Percentiles rank a stretch among this genome's conserved stretches.
Evolutionary conservation across 2,113 vertebrate genomes (phyloP).

Genomic region (Oreamnos americanus): DNA sequence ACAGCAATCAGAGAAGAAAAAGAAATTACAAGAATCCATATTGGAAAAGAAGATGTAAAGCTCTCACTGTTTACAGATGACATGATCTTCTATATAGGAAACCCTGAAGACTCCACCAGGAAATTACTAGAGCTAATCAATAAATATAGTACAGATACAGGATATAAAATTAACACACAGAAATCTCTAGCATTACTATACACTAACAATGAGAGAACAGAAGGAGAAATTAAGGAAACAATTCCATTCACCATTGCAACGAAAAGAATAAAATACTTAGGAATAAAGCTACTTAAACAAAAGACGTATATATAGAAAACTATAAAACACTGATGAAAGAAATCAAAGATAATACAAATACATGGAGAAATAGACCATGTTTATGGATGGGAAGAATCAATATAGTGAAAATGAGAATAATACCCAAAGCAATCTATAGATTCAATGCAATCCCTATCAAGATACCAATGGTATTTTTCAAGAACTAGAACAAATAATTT

Average conservation of each 20-base stretch:
- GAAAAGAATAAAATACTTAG: background rate
- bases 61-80: background rate
- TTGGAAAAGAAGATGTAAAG: background rate
- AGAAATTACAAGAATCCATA: background rate
- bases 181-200: background rate
- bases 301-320: background rate
- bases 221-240: background rate
- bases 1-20: background rate
- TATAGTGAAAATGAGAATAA: background rate
- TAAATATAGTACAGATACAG: background rate
- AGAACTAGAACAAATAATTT: background rate
- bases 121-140: background rate
- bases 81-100: background rate
- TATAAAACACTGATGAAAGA: background rate
- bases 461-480: background rate
- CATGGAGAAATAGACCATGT: background rate
- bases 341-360: background rate
- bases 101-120: background rate
- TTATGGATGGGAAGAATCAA: background rate
- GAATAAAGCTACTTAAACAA: background rate
- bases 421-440: background rate
- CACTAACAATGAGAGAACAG: background rate
- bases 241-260: background rate
- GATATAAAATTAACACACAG: background rate
- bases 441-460: background rate